Evolutionary conservation across 2,797 vertebrate genomes (phyloP).

Genomic region (Anabas testudineus): DNA sequence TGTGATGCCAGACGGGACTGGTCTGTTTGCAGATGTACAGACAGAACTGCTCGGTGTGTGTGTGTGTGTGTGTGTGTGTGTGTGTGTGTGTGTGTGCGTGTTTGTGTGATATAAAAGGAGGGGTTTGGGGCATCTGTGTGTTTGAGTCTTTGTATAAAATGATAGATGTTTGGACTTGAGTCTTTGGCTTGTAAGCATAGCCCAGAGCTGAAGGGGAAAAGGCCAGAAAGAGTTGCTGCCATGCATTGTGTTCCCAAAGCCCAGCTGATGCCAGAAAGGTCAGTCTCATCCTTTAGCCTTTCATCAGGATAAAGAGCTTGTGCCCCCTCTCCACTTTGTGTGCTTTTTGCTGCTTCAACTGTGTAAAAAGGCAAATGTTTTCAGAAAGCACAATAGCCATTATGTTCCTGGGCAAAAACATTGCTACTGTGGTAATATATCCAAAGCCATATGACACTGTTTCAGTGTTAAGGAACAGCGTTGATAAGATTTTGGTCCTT

Average conservation of each 20-base stretch:
- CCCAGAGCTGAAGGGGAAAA: slow-evolving; percentile 77
- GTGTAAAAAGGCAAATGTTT: slow-evolving; percentile 70
- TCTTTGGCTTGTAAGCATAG: slow-evolving; percentile 77
- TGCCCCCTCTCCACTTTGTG: slow-evolving; percentile 71
- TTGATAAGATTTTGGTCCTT: slow-evolving; percentile 77
- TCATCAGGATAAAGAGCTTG: slow-evolving; percentile 80
- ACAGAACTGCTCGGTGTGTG: slow-evolving; percentile 64
- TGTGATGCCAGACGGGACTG: slow-evolving; percentile 78
- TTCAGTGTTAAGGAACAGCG: slow-evolving; percentile 70
- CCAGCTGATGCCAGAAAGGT: slow-evolving; percentile 83
- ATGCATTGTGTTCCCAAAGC: slow-evolving; percentile 80
- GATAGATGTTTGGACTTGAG: slow-evolving; percentile 79
- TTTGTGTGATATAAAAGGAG: slow-evolving; percentile 69
- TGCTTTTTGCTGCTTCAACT: slow-evolving; percentile 74
- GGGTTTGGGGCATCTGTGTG: slow-evolving; percentile 66
- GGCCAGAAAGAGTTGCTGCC: slow-evolving; percentile 75
- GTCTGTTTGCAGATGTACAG: slow-evolving; percentile 76
- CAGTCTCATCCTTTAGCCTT: slow-evolving; percentile 80
- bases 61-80: slow-evolving; percentile 50
- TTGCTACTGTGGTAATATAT: slow-evolving; percentile 44
- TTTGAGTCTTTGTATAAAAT: slow-evolving; percentile 76
- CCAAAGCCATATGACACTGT: slow-evolving; percentile 65
- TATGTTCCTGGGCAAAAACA: slow-evolving; percentile 72
- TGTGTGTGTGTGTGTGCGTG: slow-evolving; percentile 65
- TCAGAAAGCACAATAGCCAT: slow-evolving; percentile 74